Percentiles rank a stretch among this genome's conserved stretches.
Evolutionary conservation across 2,888 invertebrate genomes (phyloP).

Genomic region (Drosophila multiciliata): DNA sequence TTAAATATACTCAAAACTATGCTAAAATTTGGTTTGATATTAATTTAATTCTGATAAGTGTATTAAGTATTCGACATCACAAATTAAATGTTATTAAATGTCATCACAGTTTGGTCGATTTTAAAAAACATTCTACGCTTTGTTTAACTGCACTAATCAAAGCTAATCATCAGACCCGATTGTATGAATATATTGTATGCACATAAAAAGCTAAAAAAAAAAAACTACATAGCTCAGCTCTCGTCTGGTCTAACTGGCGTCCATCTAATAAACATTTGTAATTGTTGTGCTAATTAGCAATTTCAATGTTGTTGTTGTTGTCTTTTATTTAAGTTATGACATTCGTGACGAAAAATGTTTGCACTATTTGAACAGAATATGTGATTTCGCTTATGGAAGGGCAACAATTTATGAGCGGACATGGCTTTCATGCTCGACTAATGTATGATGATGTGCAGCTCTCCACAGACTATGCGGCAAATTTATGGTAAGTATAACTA

Average conservation of each 20-base stretch:
- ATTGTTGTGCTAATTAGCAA: conserved; percentile 74
- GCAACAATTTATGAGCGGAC: conserved; percentile 73
- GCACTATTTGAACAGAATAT: conserved; percentile 51
- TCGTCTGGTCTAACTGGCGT: conserved; percentile 56
- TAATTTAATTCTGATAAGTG: not conserved
- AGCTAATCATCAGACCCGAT: conserved; percentile 62
- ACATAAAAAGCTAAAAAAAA: conserved; percentile 28
- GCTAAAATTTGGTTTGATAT: not conserved
- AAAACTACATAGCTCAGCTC: conserved; percentile 38
- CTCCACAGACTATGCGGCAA: conserved; percentile 27
- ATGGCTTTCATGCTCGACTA: conserved; percentile 78
- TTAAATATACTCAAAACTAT: not conserved
- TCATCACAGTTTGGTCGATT: conserved; percentile 3
- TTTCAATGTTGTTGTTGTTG: conserved; percentile 34
- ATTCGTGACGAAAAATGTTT: conserved; percentile 66
- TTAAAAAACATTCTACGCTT: conserved; percentile 14
- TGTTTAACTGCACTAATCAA: conserved; percentile 63
- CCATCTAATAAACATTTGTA: conserved; percentile 72
- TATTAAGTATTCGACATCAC: not conserved
- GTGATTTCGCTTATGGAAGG: conserved; percentile 32
- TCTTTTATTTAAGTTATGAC: conserved; percentile 60
- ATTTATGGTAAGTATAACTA: conserved; percentile 51
- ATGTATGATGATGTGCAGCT: conserved; percentile 58
- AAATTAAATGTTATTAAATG: not conserved
- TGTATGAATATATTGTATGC: conserved; percentile 34